Base-by-base conservation (phyloP, 1,140 invertebrate genomes). In the Venturia canescens region DNA sequence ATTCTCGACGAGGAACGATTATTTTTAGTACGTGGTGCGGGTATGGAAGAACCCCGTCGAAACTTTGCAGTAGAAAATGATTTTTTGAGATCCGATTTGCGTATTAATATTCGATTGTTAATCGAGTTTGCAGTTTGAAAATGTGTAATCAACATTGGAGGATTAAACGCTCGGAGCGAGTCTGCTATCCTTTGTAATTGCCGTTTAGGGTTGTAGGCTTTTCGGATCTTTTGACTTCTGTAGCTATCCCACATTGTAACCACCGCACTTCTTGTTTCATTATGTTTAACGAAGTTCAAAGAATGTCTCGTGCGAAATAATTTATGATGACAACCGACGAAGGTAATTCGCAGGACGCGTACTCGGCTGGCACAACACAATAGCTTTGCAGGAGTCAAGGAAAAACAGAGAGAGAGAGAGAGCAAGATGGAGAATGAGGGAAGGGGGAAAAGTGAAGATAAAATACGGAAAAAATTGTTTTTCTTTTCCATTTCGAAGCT, bases 161-260 rank as follows among this genome's bases (percentile, higher is more conserved):
- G 9, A 34, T 34, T 34, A 34, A 34, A 34, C 34, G 9, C 34
- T 34, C 34, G 3, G 34, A 34, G 3, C 34, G 3, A 3, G 9
- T 9, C 34, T 34, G 3, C 3, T 34, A 44, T 11, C 38, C 38
- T 11, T 3, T 44, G 2, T 44, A 57, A 77, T n/a, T 44, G 27
- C 21, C 34, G 21, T 74, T 60, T 72, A 80, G 78, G 69, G 44
- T 57, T 80, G 78, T 80, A 71, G 50, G 63, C 72, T 70, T 80
- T 80, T 26, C 70, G 18, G 1, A 23, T 57, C 53, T 57, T 57
- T 57, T 57, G 53, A 57, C 53, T 57, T 21, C 53, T 9, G 11
- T 57, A 3, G 53, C 11, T 44, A 44, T n/a, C 7, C 53, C 53
- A 4, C 53, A 57, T 57, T n/a, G 16, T 57, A 44, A 44, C 38